A percentile compares a stretch with the other conserved stretches of the same genome.
Conservation (phyloP, 1,140 invertebrate genomes). For the Drosophila pandora region DNA sequence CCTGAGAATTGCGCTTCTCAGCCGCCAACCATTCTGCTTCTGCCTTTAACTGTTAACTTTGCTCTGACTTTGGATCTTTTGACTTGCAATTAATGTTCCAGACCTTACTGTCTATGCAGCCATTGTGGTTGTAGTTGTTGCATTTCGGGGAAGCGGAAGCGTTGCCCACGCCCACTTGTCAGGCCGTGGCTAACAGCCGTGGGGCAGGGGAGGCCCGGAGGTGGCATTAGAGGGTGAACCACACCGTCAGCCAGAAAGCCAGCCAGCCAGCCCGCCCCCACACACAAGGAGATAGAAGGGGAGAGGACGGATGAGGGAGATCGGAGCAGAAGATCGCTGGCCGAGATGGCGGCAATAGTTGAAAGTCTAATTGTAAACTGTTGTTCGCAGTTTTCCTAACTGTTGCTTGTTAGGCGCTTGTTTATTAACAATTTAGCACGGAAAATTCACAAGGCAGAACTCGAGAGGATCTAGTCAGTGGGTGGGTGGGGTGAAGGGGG, state of each 20-base stretch:
- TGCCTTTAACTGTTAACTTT: slow-evolving; percentile 49
- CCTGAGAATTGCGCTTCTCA: slow-evolving; percentile 38
- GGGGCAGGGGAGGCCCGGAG: slow-evolving; percentile 1
- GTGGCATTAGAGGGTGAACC: slow-evolving; percentile 29
- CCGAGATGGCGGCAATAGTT: slow-evolving; percentile 65
- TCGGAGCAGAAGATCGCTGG: slow-evolving; percentile 22
- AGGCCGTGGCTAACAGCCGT: slow-evolving; percentile 40
- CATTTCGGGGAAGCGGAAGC: slow-evolving; percentile 77
- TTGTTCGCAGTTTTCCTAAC: slow-evolving; percentile 72
- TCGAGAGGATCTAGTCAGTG: slow-evolving; percentile 4
- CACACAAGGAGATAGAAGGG: slow-evolving; percentile 13
- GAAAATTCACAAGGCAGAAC: slow-evolving; percentile 42
- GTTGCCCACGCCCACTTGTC: slow-evolving; percentile 75
- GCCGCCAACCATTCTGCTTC: slow-evolving; percentile 17
- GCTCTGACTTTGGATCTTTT: slow-evolving; percentile 49
- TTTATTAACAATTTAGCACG: slow-evolving; percentile 81
- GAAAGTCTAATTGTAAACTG: slow-evolving; percentile 81
- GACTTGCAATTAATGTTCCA: slow-evolving; percentile 66
- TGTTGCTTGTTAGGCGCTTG: slow-evolving; percentile 77
- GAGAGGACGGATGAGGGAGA: not conserved
- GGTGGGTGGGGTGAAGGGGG: not conserved
- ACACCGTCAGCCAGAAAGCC: slow-evolving; percentile 36
- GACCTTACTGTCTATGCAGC: slow-evolving; percentile 41
- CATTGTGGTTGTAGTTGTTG: slow-evolving; percentile 21
- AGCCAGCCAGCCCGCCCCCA: slow-evolving; percentile 46